Evolutionary conservation across 2,797 vertebrate genomes (phyloP), one percentile per base, ranked within the genome.

Genomic region (Serranus cabrilla): DNA sequence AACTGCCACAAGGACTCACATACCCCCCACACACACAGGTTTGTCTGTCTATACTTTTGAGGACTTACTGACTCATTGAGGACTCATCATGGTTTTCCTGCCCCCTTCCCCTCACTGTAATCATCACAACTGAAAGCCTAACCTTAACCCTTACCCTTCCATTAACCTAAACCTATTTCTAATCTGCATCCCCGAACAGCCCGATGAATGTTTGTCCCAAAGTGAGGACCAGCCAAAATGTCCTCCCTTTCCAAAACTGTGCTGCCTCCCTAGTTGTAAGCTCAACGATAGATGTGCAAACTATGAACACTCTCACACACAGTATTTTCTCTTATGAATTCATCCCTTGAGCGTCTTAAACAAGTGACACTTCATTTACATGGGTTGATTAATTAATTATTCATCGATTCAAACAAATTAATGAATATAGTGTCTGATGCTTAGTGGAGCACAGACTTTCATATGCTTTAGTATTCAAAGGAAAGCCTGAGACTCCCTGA

Each of bases 321-420:
- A 39, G 0, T 14, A 10, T 5, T 49, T 45, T 58, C 2, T n/a
- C 10, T 59, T 83, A 20, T 62, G 14, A 61, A 49, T 74, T 76
- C 37, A 61, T 73, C 72, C 69, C 57, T 11, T 13, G 64, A 62
- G 70, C 18, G 4, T 54, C 66, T 78, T 87, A 31, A 71, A 59
- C 76, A 82, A 81, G 71, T 39, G 50, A 66, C 75, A 60, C 61
- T 73, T 77, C 17, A 78, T 87, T 80, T 61, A 59, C 65, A 63
- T 14, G 37, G 25, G n/a, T 42, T 55, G 16, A 73, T 74, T 70
- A 69, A 78, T 75, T 76, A 64, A 79, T 71, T 82, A 77, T 80
- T 71, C 67, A 71, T 58, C 9, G 21, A 60, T 74, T 81, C 45
- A 71, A 69, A 64, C 34, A 58, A 81, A 74, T 77, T 17, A 69